Conservation (phyloP, 2,888 invertebrate species). For the Crossocerus cetratus region DNA sequence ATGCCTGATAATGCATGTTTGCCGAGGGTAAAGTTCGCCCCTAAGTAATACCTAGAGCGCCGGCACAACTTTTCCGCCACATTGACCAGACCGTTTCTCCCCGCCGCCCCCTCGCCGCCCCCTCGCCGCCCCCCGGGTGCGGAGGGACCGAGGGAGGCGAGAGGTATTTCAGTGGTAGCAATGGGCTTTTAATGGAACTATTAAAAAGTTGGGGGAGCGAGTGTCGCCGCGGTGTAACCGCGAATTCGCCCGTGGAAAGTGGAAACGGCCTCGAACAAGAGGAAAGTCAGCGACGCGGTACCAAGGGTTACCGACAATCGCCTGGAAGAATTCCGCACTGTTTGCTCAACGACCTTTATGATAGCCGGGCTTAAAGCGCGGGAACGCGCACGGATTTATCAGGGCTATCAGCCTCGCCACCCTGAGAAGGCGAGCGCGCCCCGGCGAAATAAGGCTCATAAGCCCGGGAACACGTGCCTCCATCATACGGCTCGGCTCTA, state of each 20-base stretch:
- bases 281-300: constrained; percentile 20
- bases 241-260: constrained; percentile 11
- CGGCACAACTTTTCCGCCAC: not conserved
- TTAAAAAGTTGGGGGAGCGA: not conserved
- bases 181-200: constrained; percentile 1
- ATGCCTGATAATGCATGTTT: not conserved
- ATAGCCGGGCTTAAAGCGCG: not conserved
- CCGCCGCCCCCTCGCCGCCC: not conserved
- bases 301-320: constrained; percentile 17
- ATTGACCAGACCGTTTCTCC: not conserved
- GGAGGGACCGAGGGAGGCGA: not conserved
- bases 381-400: constrained; percentile 19
- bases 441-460: constrained; percentile 15
- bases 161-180: not conserved
- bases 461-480: not conserved
- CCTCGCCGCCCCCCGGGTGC: not conserved
- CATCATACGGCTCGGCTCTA: no score
- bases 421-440: constrained; percentile 2
- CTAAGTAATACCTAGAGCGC: not conserved
- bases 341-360: constrained; percentile 32
- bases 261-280: constrained; percentile 1
- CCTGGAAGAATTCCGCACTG: constrained; percentile 32
- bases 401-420: constrained; percentile 1
- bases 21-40: not conserved
- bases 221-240: not conserved